Evolutionary conservation across 2,797 vertebrate species (phyloP).

Genomic region (Hemibagrus guttatus): DNA sequence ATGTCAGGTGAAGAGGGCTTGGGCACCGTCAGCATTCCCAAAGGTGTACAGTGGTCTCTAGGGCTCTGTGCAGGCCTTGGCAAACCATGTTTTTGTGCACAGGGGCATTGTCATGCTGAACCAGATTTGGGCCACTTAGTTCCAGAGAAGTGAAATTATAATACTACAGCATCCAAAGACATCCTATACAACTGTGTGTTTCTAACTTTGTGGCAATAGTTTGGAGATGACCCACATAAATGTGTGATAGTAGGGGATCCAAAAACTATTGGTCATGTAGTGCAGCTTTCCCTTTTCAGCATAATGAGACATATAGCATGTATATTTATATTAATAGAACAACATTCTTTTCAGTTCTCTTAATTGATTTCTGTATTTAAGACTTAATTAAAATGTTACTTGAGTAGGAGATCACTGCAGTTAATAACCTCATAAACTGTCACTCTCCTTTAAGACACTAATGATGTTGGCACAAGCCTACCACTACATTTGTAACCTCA

Average conservation of each 20-base stretch:
- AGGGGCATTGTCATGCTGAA: too few species aligned
- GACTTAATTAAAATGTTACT: conserved; percentile 32
- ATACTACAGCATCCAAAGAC: background rate
- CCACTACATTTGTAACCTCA: background rate
- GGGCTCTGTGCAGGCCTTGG: background rate
- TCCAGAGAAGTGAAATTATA: background rate
- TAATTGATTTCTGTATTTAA: conserved; percentile 26
- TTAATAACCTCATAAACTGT: conserved; percentile 12
- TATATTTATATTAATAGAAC: background rate
- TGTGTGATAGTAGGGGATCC: background rate
- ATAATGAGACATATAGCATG: too few species aligned
- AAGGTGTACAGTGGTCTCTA: background rate
- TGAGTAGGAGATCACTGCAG: background rate
- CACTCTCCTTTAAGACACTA: conserved; percentile 23
- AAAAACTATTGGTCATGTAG: background rate
- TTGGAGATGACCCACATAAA: background rate
- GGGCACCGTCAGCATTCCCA: background rate
- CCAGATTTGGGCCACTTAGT: too few species aligned
- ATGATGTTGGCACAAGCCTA: conserved; percentile 31
- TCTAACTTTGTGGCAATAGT: background rate
- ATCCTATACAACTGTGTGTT: background rate
- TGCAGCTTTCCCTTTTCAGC: background rate
- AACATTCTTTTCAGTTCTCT: background rate
- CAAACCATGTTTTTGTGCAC: too few species aligned
- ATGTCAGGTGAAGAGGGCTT: background rate